Evolutionary conservation across 1,140 invertebrate species (phyloP), one percentile per base, ranked within the genome.

Genomic region (Muscidifurax raptorellus): DNA sequence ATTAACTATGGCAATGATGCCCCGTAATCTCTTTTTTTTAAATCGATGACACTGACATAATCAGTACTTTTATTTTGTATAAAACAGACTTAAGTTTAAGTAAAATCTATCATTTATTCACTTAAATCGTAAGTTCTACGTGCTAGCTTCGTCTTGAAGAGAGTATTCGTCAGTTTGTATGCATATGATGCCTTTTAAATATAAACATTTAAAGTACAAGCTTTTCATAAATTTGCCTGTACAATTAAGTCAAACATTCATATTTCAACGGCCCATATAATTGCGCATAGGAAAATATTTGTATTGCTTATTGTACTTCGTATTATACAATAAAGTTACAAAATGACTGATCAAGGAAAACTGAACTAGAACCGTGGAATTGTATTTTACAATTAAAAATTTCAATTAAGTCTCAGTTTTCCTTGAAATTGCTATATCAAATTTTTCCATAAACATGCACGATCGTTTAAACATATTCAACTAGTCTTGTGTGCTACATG

Each of bases 221-320:
- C 64, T 44, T 66, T 36, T 0, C 3, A n/a, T 77, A 59, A 25
- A 76, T 0, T 64, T 64, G 22, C 7, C 10, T 32, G n/a, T 18
- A 47, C 44, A 27, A 32, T 18, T 32, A 59, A 32, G 64, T 36
- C 30, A 82, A 64, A 40, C 59, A 64, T 72, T 82, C 30, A 82
- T 64, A 75, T 64, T 75, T 64, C 1, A 27, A 36, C 10, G 12
- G n/a, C 30, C 18, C 27, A 28, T 27, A 30, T 47, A 66, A 76
- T 67, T 76, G 52, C 72, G 47, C 52, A 30, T 82, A 76, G 72
- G 81, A 76, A 82, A 76, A 76, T 67, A 67, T 82, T 30, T 25
- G n/a, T 74, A 59, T 76, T 82, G 28, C 69, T 64, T 47, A 25
- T 80, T 69, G 30, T 47, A 47, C 15, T 80, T 69, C 28, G 52